phyloP scores from a whole-genome alignment of 2,113 vertebrate genomes.

The Dolichallabes microphthalmus region DNA sequence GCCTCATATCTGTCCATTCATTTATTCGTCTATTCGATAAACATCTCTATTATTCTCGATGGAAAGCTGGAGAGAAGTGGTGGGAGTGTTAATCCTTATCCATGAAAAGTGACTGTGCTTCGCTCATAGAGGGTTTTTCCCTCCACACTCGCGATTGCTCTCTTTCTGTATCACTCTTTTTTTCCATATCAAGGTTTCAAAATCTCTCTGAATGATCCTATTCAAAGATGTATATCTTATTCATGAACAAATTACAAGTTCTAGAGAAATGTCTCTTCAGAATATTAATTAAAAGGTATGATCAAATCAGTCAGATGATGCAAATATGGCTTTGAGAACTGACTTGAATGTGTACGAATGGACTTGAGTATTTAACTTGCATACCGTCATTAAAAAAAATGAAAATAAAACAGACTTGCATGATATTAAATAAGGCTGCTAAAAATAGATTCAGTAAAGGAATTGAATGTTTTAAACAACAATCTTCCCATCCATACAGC shows the following conservation, averaged over 20 bases:
- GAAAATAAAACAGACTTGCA: background rate
- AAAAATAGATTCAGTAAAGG: background rate
- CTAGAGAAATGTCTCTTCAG: slow-evolving; percentile 21
- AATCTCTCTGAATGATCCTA: slow-evolving; percentile 33
- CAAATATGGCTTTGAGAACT: slow-evolving; percentile 35
- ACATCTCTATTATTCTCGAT: slow-evolving; percentile 41
- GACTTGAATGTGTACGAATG: slow-evolving; percentile 19
- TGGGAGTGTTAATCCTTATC: slow-evolving; percentile 38
- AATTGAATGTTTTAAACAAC: background rate
- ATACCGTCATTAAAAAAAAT: background rate
- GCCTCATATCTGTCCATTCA: slow-evolving; percentile 49
- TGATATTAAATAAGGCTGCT: background rate
- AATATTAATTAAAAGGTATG: slow-evolving; percentile 37
- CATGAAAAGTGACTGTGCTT: slow-evolving; percentile 28
- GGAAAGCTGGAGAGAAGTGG: slow-evolving; percentile 37
- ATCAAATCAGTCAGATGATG: slow-evolving; percentile 19
- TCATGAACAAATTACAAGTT: slow-evolving; percentile 39
- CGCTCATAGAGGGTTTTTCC: slow-evolving; percentile 7
- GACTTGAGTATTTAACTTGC: slow-evolving; percentile 21
- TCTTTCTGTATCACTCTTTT: slow-evolving; percentile 24
- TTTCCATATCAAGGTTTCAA: slow-evolving; percentile 23
- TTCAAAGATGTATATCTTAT: slow-evolving; percentile 31
- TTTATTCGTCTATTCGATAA: slow-evolving; percentile 53
- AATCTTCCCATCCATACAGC: background rate
- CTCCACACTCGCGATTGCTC: slow-evolving; percentile 10